A percentile compares a stretch with the other conserved stretches of the same genome.
phyloP scores from a whole-genome alignment of 2,888 invertebrate genomes.

The Rugalucina vietnamica region DNA sequence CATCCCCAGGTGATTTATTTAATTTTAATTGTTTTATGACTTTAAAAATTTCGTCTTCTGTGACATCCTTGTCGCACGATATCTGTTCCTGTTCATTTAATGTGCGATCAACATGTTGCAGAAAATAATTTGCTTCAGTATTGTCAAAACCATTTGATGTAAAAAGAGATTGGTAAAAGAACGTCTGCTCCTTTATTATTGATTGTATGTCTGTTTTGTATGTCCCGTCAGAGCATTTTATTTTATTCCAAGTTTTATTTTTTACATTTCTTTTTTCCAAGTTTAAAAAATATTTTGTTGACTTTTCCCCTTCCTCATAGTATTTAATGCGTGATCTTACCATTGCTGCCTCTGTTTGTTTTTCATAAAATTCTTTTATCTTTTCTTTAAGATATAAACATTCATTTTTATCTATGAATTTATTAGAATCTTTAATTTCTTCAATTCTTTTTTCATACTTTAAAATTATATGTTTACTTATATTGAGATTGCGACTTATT shows the following conservation, averaged over 20 bases:
- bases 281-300: neutral
- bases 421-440: neutral
- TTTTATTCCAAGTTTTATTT: neutral
- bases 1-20: neutral
- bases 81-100: neutral
- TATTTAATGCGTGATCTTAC: neutral
- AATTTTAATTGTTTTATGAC: neutral
- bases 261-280: neutral
- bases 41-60: neutral
- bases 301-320: neutral
- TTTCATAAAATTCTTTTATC: neutral
- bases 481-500: too few relatives aligned
- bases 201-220: neutral
- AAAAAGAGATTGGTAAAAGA: neutral
- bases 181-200: neutral
- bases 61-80: neutral
- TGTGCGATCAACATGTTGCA: neutral
- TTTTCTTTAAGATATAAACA: neutral
- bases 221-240: neutral
- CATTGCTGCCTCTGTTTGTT: neutral
- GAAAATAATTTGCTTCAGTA: neutral
- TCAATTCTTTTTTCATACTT: neutral
- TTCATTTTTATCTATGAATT: neutral
- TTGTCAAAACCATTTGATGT: neutral
- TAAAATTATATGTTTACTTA: too few relatives aligned